These are phyloP conservation scores for Mustela lutreola DNA, from an alignment of 2,113 vertebrate genomes.

Conservation along the genomic window DNA sequence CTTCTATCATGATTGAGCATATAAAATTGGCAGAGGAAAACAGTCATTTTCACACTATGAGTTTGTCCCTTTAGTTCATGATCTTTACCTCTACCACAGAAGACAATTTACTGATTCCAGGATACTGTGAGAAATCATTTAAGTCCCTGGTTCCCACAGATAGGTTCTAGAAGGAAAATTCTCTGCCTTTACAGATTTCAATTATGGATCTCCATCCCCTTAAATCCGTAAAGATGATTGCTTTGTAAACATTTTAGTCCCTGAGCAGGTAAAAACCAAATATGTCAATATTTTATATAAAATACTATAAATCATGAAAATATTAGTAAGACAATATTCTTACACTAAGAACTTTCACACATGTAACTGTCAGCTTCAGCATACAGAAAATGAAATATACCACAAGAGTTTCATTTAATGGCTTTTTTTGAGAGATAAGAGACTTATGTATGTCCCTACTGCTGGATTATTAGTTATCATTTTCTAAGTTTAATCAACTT, in stretches of 20 bases:
- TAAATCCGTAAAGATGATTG: neutral
- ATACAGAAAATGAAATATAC: neutral
- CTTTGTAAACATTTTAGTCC: slow-evolving; percentile 12
- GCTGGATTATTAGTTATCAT: slow-evolving; percentile 15
- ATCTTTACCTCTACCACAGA: neutral
- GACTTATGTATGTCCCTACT: neutral
- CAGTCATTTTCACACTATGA: neutral
- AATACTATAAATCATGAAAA: slow-evolving; percentile 47
- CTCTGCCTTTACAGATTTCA: slow-evolving; percentile 44
- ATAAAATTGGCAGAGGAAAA: slow-evolving; percentile 19
- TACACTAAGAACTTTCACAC: neutral
- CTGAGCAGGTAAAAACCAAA: slow-evolving; percentile 22
- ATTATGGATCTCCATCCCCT: neutral
- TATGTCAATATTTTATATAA: slow-evolving; percentile 16
- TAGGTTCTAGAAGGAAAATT: slow-evolving; percentile 14
- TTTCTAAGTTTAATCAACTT: slow-evolving; percentile 40
- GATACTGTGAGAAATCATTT: slow-evolving; percentile 8
- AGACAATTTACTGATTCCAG: slow-evolving; percentile 6
- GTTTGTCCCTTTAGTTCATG: slow-evolving; percentile 29
- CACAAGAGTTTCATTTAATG: neutral
- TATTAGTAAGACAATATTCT: neutral
- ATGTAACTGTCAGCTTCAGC: neutral
- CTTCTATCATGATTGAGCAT: neutral
- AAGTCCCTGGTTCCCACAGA: neutral
- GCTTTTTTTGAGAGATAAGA: neutral